These are phyloP conservation scores for Anaspis maculata DNA, from an alignment of 2,888 invertebrate species.

Conservation along the genomic window DNA sequence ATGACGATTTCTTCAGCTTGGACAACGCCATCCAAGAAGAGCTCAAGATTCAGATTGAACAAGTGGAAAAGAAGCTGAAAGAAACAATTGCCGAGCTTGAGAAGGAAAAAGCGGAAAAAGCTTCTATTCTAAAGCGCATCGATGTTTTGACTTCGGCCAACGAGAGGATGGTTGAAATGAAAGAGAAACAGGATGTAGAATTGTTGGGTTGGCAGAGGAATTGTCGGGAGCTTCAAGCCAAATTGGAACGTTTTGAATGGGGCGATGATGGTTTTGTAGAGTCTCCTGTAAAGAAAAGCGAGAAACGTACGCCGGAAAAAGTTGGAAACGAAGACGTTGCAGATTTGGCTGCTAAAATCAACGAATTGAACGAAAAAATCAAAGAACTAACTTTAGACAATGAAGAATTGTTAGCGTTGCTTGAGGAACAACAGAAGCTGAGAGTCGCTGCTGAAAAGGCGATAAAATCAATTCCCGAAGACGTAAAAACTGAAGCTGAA, in stretches of 20 bases:
- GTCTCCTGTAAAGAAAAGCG: not conserved
- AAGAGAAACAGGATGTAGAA: constrained; percentile 73
- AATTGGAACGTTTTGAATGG: constrained; percentile 53
- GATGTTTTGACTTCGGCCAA: constrained; percentile 68
- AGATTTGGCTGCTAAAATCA: constrained; percentile 33
- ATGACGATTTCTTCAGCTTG: constrained; percentile 51
- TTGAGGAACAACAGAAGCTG: constrained; percentile 46
- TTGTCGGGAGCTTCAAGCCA: constrained; percentile 60
- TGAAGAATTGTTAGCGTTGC: constrained; percentile 49
- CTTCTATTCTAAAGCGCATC: constrained; percentile 57
- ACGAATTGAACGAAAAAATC: constrained; percentile 47
- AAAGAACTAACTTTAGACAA: constrained; percentile 54
- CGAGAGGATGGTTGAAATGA: constrained; percentile 69
- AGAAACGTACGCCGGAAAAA: not conserved
- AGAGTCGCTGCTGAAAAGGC: constrained; percentile 32
- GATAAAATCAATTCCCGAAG: constrained; percentile 21
- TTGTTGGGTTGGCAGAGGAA: constrained; percentile 64
- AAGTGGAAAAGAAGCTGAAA: constrained; percentile 56
- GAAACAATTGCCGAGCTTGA: constrained; percentile 52
- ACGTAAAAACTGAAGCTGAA: constrained; percentile 26
- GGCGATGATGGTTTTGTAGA: constrained; percentile 28
- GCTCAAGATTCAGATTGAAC: constrained; percentile 57
- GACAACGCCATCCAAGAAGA: constrained; percentile 76
- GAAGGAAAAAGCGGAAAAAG: constrained; percentile 59
- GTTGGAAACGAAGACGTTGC: constrained; percentile 1